Evolutionary conservation across 2,113 vertebrate genomes (phyloP), one percentile per base, ranked within the genome.

Genomic region (Hippocampus abdominalis): DNA sequence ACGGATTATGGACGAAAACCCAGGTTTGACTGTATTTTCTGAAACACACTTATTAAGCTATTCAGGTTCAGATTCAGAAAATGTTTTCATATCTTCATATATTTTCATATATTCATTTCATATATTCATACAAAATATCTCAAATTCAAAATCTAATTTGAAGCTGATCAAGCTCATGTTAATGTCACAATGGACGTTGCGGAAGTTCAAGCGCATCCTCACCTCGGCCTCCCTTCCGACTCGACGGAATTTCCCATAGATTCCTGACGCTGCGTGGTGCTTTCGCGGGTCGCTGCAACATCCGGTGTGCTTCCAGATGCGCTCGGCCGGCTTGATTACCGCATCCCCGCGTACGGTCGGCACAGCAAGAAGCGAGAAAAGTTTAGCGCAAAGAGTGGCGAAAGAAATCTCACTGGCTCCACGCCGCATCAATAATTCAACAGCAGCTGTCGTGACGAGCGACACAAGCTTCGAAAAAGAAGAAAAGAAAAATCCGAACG

Each of bases 361-460:
- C 56, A 29, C 67, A 69, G 77, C 73, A 75, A 74, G 48, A 72
- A 72, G 71, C 72, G 69, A 66, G 72, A 62, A 71, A 76, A 71
- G 57, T 60, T 60, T 7, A 32, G 25, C 61, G 54, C 49, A 80
- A 77, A 80, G 83, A 88, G 88, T 76, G 83, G 82, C 64, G 67
- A 80, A 73, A 76, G 76, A 73, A 87, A 86, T 79, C 82, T 81
- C 81, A 81, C 76, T 69, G 88, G 80, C 87, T 84, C 81, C 83
- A 89, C 85, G 82, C 82, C 70, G 46, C 80, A 90, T 91, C 85
- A 90, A 91, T 91, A 88, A 90, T 91, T 90, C 85, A 91, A 68
- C 81, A 87, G 72, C 71, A 66, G 56, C 65, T 78, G 79, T 76
- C 51, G 78, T 79, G 78, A 84, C 82, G 81, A 73, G 60, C 1